Evolutionary conservation across 2,888 invertebrate genomes (phyloP), one percentile per base, ranked within the genome.

Genomic region (Phymatocera aterrima): DNA sequence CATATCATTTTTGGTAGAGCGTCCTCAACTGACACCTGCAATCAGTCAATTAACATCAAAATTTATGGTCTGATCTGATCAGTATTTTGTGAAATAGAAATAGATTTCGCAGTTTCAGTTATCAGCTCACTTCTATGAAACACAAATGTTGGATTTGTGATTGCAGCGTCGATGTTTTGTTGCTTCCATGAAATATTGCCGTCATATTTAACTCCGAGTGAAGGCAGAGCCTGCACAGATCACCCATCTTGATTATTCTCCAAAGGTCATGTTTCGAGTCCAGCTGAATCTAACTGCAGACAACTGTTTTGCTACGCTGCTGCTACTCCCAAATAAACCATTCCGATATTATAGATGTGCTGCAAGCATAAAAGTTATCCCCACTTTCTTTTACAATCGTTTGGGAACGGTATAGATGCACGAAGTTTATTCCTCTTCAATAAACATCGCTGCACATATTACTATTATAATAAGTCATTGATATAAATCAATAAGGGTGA

Each of bases 211-310:
- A 21, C 12, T 64, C 54, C 1, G 10, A 15, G 37, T 78, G 72
- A 75, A 84, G 82, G 61, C 84, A 84, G 68, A 84, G 80, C 74
- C 84, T 84, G 60, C 82, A 82, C 21, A 79, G 72, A 15, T 65
- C 61, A 18, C 80, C 78, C 81, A 81, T 81, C 21, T 60, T 60
- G 10, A 70, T 31, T 54, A 72, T 48, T n/a, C n/a, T 48, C 51
- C 18, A 72, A 10, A 37, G 18, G 37, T 64, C n/a, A n/a, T n/a
- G n/a, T n/a, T n/a, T n/a, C n/a, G n/a, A n/a, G n/a, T n/a, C n/a
- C n/a, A n/a, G n/a, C n/a, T n/a, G n/a, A n/a, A n/a, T n/a, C n/a
- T n/a, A n/a, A n/a, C n/a, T n/a, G n/a, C n/a, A n/a, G n/a, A n/a
- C n/a, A n/a, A n/a, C n/a, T n/a, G n/a, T n/a, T n/a, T n/a, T n/a